Percentiles rank a stretch among this genome's conserved stretches.
Evolutionary conservation across 2,113 vertebrate genomes (phyloP).

Genomic region (Corapipo altera): DNA sequence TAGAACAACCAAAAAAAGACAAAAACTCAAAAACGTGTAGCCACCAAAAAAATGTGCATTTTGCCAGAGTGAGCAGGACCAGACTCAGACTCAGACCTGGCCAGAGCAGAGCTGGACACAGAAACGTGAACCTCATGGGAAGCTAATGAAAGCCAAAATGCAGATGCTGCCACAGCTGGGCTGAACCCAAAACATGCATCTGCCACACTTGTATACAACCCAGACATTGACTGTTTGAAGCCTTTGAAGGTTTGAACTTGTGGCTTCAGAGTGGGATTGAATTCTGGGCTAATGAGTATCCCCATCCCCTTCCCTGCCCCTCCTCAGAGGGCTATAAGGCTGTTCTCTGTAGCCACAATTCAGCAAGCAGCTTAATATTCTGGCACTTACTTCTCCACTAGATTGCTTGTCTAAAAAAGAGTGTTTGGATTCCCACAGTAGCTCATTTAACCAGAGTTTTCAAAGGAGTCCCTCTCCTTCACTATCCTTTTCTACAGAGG

Average conservation of each 20-base stretch:
- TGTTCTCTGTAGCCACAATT: not conserved
- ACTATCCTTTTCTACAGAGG: not conserved
- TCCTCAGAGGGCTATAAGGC: not conserved
- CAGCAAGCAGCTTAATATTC: not conserved
- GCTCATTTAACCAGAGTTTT: constrained; percentile 25
- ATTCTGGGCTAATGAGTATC: not conserved
- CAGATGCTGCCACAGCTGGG: not conserved
- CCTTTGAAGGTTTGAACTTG: not conserved
- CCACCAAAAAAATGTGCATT: not conserved
- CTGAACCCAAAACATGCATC: not conserved
- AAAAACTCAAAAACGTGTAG: not conserved
- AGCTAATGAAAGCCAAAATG: not conserved
- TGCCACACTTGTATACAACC: not conserved
- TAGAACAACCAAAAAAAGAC: not conserved
- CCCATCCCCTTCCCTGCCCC: not conserved
- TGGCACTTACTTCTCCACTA: not conserved
- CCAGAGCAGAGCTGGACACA: rapidly evolving
- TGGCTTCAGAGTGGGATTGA: not conserved
- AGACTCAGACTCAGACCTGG: not conserved
- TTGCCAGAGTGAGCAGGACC: not conserved
- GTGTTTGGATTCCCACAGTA: constrained; percentile 10
- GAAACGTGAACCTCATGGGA: not conserved
- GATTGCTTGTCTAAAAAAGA: not conserved
- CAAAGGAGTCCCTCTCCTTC: constrained; percentile 10
- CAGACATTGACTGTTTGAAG: not conserved